Conservation (phyloP, 2,888 invertebrate genomes). For the Caenorhabditis panamensis region DNA sequence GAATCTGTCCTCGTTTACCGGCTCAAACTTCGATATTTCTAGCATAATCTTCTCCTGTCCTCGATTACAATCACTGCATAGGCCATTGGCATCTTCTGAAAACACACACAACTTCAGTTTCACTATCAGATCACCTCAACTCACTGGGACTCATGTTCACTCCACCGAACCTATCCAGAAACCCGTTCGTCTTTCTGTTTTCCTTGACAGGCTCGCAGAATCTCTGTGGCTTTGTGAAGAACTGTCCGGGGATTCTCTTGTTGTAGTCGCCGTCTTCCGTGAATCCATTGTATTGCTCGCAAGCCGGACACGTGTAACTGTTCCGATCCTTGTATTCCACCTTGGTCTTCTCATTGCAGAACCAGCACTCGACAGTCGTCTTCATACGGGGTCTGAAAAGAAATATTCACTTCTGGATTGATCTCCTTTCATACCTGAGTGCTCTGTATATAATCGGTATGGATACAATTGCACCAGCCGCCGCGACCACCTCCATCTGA, state of each 20-base stretch:
- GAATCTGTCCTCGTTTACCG: slow-evolving; percentile 69
- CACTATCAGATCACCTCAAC: no score
- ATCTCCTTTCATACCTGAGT: slow-evolving; percentile 19
- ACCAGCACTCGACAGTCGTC: slow-evolving; percentile 73
- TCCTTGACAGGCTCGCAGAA: slow-evolving; percentile 34
- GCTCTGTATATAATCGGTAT: slow-evolving; percentile 28
- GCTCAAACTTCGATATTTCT: slow-evolving; percentile 67
- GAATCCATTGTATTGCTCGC: slow-evolving; percentile 76
- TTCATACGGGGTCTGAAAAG: slow-evolving; percentile 46
- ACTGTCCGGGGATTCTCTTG: slow-evolving; percentile 59
- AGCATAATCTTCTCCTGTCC: slow-evolving; percentile 66
- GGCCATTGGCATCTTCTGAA: slow-evolving; percentile 62
- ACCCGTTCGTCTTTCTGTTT: slow-evolving; percentile 8
- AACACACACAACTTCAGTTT: no score
- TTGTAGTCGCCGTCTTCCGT: slow-evolving; percentile 72
- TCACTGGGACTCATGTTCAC: slow-evolving; percentile 56
- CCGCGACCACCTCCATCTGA: slow-evolving; percentile 59
- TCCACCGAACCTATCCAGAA: slow-evolving; percentile 31
- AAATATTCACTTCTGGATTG: neutral
- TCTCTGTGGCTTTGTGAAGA: slow-evolving; percentile 17
- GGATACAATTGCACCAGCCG: slow-evolving; percentile 36
- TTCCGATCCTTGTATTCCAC: slow-evolving; percentile 58
- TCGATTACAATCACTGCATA: slow-evolving; percentile 69
- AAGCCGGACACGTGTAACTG: slow-evolving; percentile 67
- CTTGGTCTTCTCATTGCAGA: slow-evolving; percentile 63